phyloP scores from a whole-genome alignment of 2,797 vertebrate genomes.

The Anisognathus igniventris region DNA sequence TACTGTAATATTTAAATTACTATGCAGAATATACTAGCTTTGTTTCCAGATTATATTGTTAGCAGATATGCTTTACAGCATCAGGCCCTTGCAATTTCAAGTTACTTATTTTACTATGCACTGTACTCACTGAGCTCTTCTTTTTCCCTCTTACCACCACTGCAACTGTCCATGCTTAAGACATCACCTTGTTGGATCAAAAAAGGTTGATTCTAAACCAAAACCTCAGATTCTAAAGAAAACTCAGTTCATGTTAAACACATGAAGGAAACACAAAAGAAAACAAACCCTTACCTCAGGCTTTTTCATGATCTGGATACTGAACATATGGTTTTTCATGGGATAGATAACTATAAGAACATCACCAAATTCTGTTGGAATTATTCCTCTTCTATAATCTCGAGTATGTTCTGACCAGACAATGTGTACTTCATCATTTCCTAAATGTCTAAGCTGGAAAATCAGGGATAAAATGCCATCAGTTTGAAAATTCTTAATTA shows the following conservation, averaged over 20 bases:
- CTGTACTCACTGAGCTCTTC: neutral
- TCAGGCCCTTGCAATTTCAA: neutral
- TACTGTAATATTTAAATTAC: neutral
- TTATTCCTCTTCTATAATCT: conserved; percentile 95
- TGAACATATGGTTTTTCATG: conserved; percentile 98
- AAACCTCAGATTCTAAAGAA: neutral
- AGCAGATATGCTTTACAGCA: neutral
- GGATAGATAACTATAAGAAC: conserved; percentile 96
- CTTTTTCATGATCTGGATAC: conserved; percentile 96
- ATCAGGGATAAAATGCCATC: neutral
- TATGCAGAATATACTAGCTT: neutral
- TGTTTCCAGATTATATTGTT: neutral
- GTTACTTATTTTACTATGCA: neutral
- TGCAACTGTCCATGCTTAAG: neutral
- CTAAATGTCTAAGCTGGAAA: conserved; percentile 91
- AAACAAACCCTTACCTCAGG: conserved; percentile 82
- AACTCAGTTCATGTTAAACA: neutral
- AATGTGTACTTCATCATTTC: conserved; percentile 97
- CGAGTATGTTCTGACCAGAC: conserved; percentile 97
- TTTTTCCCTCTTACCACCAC: neutral
- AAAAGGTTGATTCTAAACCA: neutral
- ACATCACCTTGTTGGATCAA: neutral
- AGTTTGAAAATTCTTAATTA: neutral
- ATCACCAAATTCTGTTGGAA: conserved; percentile 97
- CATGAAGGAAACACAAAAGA: neutral